Evolutionary conservation across 1,140 invertebrate species (phyloP).

Genomic region (Heliconius congener): DNA sequence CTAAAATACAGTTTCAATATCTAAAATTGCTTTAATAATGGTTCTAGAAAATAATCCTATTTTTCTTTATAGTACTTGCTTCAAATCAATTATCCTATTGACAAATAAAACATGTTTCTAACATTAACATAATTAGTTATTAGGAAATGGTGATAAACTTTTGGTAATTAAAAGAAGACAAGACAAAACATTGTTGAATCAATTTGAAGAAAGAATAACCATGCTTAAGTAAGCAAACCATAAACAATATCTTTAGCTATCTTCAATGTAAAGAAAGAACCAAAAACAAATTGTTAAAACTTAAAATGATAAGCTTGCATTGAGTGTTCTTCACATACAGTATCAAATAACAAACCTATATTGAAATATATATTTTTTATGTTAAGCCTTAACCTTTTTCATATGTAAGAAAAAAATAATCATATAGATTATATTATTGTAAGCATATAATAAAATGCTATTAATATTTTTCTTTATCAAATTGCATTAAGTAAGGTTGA

Average conservation of each 20-base stretch:
- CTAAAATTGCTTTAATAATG: neutral
- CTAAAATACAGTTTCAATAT: neutral
- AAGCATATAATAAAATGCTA: too few relatives aligned
- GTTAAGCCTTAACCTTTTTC: too few relatives aligned
- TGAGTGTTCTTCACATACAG: neutral
- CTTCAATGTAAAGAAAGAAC: neutral
- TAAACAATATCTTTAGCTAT: neutral
- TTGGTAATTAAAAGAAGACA: neutral
- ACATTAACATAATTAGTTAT: neutral
- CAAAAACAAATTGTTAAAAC: neutral
- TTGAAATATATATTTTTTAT: neutral
- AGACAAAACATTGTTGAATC: neutral
- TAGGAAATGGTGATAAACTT: neutral
- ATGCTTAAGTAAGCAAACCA: neutral
- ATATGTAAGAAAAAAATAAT: too few relatives aligned
- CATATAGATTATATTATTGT: too few relatives aligned
- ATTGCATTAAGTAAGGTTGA: too few relatives aligned
- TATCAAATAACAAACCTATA: neutral
- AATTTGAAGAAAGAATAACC: neutral
- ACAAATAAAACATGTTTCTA: neutral
- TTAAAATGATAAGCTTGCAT: neutral
- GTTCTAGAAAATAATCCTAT: neutral
- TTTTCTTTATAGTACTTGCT: neutral
- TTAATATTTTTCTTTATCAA: too few relatives aligned
- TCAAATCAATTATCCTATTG: neutral